Conservation (phyloP, 2,888 invertebrate species). For the Polymixis lichenea region DNA sequence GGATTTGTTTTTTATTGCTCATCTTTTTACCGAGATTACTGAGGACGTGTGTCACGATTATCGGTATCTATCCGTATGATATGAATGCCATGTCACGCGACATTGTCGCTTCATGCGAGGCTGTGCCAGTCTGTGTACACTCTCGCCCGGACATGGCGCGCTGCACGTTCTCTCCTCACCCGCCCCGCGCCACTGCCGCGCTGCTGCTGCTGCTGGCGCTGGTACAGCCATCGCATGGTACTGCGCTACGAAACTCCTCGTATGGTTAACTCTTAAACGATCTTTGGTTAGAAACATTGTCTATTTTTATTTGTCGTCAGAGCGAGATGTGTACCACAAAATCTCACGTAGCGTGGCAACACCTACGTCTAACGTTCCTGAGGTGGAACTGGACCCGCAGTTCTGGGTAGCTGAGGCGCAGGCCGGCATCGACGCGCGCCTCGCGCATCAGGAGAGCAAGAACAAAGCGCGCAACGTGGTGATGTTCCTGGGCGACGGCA, state of each 20-base stretch:
- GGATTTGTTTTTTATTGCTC: not conserved
- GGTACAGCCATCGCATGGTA: constrained; percentile 40
- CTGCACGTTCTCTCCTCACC: not conserved
- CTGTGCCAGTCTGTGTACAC: constrained; percentile 24
- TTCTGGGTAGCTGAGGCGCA: constrained; percentile 88
- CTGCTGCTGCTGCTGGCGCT: constrained; percentile 44
- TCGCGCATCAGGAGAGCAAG: constrained; percentile 35
- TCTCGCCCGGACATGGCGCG: constrained; percentile 25
- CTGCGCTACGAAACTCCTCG: not conserved
- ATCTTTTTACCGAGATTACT: constrained; percentile 10
- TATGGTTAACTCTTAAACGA: not conserved
- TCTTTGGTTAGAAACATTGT: not conserved
- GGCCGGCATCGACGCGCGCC: constrained; percentile 79
- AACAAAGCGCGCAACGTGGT: constrained; percentile 90
- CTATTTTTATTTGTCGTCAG: constrained; percentile 42
- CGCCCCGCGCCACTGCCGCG: not conserved
- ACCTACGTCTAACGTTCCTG: not conserved
- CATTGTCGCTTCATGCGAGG: constrained; percentile 4
- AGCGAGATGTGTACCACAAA: constrained; percentile 60
- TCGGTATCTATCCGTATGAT: constrained; percentile 40
- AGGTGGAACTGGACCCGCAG: constrained; percentile 68
- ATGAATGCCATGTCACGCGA: constrained; percentile 1
- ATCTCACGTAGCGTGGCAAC: not conserved
- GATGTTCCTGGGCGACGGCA: constrained; percentile 94
- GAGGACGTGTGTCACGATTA: constrained; percentile 11